Percentiles rank a stretch among this genome's conserved stretches.
These are phyloP conservation scores for Volucella inanis DNA, from an alignment of 2,888 invertebrate genomes.

Conservation along the genomic window DNA sequence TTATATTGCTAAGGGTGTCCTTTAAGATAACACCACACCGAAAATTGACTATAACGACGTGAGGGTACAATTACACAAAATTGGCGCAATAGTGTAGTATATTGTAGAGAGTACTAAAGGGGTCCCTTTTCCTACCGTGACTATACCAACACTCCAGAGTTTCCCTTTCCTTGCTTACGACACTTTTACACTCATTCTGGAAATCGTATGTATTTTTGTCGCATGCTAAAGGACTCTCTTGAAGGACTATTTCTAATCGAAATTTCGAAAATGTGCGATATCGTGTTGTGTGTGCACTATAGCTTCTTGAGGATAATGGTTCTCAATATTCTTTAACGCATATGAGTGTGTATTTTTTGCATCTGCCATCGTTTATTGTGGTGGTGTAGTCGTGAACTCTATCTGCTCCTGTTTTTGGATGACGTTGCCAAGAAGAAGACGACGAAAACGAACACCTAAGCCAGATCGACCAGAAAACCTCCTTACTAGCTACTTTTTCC, in stretches of 20 bases:
- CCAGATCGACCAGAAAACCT: slow-evolving; percentile 73
- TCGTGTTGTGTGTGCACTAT: slow-evolving; percentile 33
- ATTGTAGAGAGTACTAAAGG: not conserved
- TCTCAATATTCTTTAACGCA: slow-evolving; percentile 36
- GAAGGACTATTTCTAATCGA: slow-evolving; percentile 41
- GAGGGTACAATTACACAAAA: slow-evolving; percentile 67
- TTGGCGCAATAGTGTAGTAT: slow-evolving; percentile 47
- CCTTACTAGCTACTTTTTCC: slow-evolving; percentile 25
- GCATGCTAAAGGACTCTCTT: slow-evolving; percentile 66
- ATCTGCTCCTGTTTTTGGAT: slow-evolving; percentile 52
- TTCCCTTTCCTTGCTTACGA: slow-evolving; percentile 1
- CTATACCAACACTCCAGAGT: slow-evolving; percentile 29
- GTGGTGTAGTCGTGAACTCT: slow-evolving; percentile 11
- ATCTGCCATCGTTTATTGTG: slow-evolving; percentile 60
- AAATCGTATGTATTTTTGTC: slow-evolving; percentile 56
- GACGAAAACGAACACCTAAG: slow-evolving; percentile 63
- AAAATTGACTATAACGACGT: slow-evolving; percentile 22
- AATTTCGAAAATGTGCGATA: slow-evolving; percentile 56
- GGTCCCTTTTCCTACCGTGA: slow-evolving; percentile 22
- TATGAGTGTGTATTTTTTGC: slow-evolving; percentile 45
- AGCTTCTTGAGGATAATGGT: slow-evolving; percentile 54
- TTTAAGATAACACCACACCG: slow-evolving; percentile 58
- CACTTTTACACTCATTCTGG: not conserved
- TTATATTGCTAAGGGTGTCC: slow-evolving; percentile 65
- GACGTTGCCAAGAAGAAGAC: slow-evolving; percentile 46